Evolutionary conservation across 2,888 invertebrate genomes (phyloP), one percentile per base, ranked within the genome.

Genomic region (Aspidapion aeneum): DNA sequence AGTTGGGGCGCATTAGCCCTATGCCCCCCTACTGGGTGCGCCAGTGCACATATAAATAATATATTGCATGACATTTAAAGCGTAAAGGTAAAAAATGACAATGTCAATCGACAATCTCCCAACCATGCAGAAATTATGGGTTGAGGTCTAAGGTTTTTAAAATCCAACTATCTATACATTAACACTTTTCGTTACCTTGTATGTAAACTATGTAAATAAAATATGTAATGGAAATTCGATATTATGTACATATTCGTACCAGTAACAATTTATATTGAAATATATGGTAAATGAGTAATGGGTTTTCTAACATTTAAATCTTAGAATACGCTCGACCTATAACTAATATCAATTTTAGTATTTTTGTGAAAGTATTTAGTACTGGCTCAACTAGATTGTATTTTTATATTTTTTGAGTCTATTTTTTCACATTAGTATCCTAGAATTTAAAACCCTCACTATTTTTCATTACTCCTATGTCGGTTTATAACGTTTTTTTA

Each of bases 361-460:
- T 67, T 67, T 67, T 67, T 67, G 67, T 67, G 67, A 67, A 67
- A 67, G 67, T 67, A 62, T 63, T 63, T 63, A 60, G 63, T 64
- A 64, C 64, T 62, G 64, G 61, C 58, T 60, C 49, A 63, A 60
- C 60, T 62, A 60, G 58, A 61, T 61, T n/a, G n/a, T n/a, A n/a
- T n/a, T n/a, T n/a, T n/a, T n/a, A n/a, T n/a, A n/a, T n/a, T n/a
- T n/a, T n/a, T n/a, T n/a, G n/a, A n/a, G n/a, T n/a, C n/a, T n/a
- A n/a, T n/a, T n/a, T n/a, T n/a, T n/a, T n/a, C n/a, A n/a, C n/a
- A n/a, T n/a, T n/a, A n/a, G n/a, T n/a, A n/a, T n/a, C n/a, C n/a
- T n/a, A n/a, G n/a, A n/a, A n/a, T n/a, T n/a, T n/a, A n/a, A n/a
- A n/a, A n/a, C n/a, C n/a, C n/a, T n/a, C n/a, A n/a, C n/a, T n/a